Evolutionary conservation across 30 jellyfish, hydroid and myxozoan species (phyloP), one percentile per base, ranked within the genome.

Genomic region (Hydractinia symbiolongicarpus): DNA sequence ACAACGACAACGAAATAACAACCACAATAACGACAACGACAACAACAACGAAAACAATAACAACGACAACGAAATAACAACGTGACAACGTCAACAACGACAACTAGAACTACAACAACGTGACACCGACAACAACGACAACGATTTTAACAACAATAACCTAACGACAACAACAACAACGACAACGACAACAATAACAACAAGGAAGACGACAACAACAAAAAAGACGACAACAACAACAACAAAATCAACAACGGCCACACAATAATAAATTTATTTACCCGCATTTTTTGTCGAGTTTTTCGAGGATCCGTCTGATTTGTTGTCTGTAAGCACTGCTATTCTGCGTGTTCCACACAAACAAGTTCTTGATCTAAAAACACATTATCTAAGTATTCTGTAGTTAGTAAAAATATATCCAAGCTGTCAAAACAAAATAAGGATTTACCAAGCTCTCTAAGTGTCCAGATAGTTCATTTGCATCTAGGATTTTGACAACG

Each of bases 221-320:
- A n/a, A n/a, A n/a, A n/a, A n/a, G n/a, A n/a, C n/a, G n/a, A n/a
- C n/a, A n/a, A n/a, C n/a, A n/a, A n/a, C n/a, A n/a, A n/a, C n/a
- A n/a, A n/a, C n/a, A n/a, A n/a, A n/a, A n/a, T n/a, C 13, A 51
- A 9, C 21, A 11, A 68, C 54, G 1, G 54, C 50, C 1, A 20
- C 50, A 68, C 15, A 15, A 68, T 68, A 15, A n/a, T n/a, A n/a
- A n/a, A 15, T 44, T 7, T 21, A 79, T 95, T 13, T 81, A 91
- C 98, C 98, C 98, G 54, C 95, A 68, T 86, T 86, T 91, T 64
- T 86, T 83, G 50, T 82, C 94, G 50, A 91, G 93, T 61, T 79
- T 87, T 73, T 91, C 98, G 5, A 91, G 64, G 19, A 91, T 79
- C 16, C 85, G 72, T 67, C 80, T 74, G 14, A 90, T 76, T 67